These are phyloP conservation scores for Eupithecia subumbrata DNA, from an alignment of 2,888 invertebrate genomes.

Conservation along the genomic window DNA sequence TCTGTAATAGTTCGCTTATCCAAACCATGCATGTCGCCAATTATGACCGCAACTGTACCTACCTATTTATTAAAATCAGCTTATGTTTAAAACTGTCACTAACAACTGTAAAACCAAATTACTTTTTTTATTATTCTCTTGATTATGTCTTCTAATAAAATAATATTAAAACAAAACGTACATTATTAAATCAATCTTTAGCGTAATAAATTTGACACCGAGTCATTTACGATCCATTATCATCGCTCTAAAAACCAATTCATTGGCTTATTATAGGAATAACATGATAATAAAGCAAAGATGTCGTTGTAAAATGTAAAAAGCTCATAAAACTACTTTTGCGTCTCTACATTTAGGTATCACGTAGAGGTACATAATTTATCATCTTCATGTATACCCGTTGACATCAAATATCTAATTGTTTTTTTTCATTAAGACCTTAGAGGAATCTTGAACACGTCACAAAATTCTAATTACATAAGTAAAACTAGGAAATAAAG, in stretches of 20 bases:
- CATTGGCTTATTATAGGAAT: slow-evolving; percentile 17
- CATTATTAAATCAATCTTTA: slow-evolving; percentile 21
- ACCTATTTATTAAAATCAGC: not conserved
- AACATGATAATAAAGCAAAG: slow-evolving; percentile 18
- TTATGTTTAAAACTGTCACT: not conserved
- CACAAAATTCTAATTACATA: too few species aligned
- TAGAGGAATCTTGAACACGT: too few species aligned
- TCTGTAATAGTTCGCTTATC: too few species aligned
- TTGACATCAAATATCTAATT: too few species aligned
- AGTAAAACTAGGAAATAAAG: too few species aligned
- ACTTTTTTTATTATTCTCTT: not conserved
- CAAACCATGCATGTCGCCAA: too few species aligned
- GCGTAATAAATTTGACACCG: slow-evolving; percentile 20
- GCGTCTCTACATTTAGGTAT: not conserved
- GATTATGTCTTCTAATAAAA: slow-evolving; percentile 8
- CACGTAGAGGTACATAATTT: not conserved
- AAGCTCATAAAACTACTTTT: not conserved
- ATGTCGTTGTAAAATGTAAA: slow-evolving; percentile 3
- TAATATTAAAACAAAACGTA: slow-evolving; percentile 14
- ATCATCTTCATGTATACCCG: not conserved
- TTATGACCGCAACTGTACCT: too few species aligned
- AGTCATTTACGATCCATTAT: slow-evolving; percentile 19
- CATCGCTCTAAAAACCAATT: slow-evolving; percentile 12
- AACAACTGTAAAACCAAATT: slow-evolving; percentile 1
- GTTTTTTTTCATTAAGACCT: too few species aligned